Evolutionary conservation across 1,140 invertebrate genomes (phyloP).

Genomic region (Drosophila quadrilineata): DNA sequence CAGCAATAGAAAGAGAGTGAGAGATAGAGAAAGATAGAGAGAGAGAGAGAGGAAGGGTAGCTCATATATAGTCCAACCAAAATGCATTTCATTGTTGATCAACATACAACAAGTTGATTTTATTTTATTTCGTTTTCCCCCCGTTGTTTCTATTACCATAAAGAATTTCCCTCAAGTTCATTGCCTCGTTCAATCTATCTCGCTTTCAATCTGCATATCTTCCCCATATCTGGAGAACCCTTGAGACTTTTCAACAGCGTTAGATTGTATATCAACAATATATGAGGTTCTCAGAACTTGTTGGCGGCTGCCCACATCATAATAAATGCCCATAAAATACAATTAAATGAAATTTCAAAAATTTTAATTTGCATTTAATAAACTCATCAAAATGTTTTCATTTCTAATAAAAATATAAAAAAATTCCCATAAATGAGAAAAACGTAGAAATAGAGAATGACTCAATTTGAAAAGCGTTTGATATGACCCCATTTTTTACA

Average conservation of each 20-base stretch:
- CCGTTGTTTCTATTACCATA: no score
- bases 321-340: constrained; percentile 53
- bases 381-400: constrained; percentile 55
- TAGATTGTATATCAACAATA: constrained; percentile 8
- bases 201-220: constrained; percentile 23
- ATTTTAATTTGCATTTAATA: constrained; percentile 79
- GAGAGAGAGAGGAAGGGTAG: no score
- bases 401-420: not conserved
- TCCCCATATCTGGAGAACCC: constrained; percentile 10
- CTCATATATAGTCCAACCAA: no score
- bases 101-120: not conserved
- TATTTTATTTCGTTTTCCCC: constrained; percentile 1
- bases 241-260: constrained; percentile 12
- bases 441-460: constrained; percentile 8
- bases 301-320: constrained; percentile 21
- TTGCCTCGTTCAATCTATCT: no score
- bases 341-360: constrained; percentile 68
- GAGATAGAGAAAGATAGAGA: no score
- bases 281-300: constrained; percentile 1
- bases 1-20: not conserved
- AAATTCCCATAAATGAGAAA: constrained; percentile 35
- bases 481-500: constrained; percentile 75
- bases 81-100: constrained; percentile 2
- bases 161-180: constrained; percentile 25
- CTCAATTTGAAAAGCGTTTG: constrained; percentile 62